phyloP scores from a whole-genome alignment of 23 tunicate genomes.

The Trididemnum miniatum region DNA sequence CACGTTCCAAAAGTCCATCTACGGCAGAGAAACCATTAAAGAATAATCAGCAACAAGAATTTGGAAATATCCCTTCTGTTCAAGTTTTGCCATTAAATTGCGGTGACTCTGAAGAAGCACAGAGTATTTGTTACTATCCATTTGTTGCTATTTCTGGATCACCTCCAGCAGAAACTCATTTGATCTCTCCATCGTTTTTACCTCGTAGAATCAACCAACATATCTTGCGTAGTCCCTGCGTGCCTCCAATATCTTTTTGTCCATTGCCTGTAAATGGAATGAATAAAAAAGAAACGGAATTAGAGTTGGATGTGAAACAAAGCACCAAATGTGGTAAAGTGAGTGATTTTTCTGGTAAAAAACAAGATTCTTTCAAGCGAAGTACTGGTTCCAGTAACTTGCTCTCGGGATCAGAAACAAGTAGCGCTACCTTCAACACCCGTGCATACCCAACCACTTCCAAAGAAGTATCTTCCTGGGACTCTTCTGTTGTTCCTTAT shows the following conservation, averaged over 20 bases:
- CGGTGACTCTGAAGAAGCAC: not conserved
- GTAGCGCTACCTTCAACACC: not conserved
- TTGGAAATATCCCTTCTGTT: not conserved
- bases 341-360: not conserved
- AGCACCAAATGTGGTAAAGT: too few relatives aligned
- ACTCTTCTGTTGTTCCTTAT: not conserved
- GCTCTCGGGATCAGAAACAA: not conserved
- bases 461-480: not conserved
- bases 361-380: not conserved
- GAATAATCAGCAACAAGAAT: not conserved
- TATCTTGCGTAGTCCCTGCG: not conserved
- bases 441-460: not conserved
- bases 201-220: not conserved
- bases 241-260: not conserved
- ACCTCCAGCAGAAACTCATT: not conserved
- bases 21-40: too few relatives aligned
- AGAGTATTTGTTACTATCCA: not conserved
- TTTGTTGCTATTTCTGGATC: not conserved
- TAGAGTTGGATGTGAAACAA: not conserved
- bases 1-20: conserved; percentile 56
- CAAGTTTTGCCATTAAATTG: not conserved
- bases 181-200: not conserved
- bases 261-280: not conserved
- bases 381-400: not conserved
- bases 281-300: too few relatives aligned